Evolutionary conservation across 1,140 invertebrate genomes (phyloP).

Genomic region (Cardiocondyla obscurior): DNA sequence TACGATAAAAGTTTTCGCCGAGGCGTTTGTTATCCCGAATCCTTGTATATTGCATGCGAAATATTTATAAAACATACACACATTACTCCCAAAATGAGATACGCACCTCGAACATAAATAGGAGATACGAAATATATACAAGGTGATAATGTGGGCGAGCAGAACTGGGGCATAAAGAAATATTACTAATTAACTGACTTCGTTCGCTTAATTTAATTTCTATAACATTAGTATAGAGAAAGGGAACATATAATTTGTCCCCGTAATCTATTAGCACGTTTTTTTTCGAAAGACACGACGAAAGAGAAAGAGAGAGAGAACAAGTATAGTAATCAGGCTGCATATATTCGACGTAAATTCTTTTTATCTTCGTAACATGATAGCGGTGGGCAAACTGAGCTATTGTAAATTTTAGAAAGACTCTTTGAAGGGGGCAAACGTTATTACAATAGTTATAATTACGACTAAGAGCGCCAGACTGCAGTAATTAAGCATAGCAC

Average conservation of each 20-base stretch:
- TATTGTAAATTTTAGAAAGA: constrained; percentile 26
- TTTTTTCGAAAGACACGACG: background rate
- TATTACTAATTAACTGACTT: background rate
- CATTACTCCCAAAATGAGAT: background rate
- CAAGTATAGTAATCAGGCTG: background rate
- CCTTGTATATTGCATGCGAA: constrained; percentile 4
- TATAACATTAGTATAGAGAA: background rate
- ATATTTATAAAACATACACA: constrained; percentile 7
- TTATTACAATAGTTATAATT: constrained; percentile 55
- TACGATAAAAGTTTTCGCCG: background rate
- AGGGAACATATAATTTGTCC: background rate
- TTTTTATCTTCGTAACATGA: background rate
- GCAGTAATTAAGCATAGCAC: constrained; percentile 41
- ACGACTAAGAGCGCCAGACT: background rate
- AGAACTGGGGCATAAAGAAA: background rate
- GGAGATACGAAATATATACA: background rate
- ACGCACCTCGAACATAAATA: no score
- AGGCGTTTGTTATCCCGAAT: constrained; percentile 6
- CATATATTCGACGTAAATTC: background rate
- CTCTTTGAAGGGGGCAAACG: background rate
- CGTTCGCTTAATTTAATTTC: background rate
- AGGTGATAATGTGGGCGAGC: background rate
- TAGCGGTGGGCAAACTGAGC: constrained; percentile 25
- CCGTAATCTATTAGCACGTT: background rate
- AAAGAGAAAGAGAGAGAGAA: background rate